Conservation (phyloP, 2,888 invertebrate genomes). For the Isoperla grammatica region DNA sequence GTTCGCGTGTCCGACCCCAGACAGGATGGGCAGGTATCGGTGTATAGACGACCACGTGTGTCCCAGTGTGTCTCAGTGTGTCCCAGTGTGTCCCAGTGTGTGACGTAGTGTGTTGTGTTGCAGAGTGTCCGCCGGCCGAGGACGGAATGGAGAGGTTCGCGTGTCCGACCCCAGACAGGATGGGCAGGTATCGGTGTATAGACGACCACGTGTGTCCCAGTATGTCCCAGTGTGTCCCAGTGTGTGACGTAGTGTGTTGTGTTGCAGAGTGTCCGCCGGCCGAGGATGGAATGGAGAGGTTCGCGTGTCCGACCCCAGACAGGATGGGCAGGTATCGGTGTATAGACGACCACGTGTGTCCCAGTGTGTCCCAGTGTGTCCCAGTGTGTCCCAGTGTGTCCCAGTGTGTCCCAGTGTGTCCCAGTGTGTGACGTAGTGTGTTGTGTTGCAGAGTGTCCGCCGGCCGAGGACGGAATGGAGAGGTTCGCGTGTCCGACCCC, state of each 20-base stretch:
- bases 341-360: constrained; percentile 92
- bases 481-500: constrained; percentile 91
- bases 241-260: too few species aligned
- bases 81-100: too few species aligned
- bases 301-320: constrained; percentile 90
- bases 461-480: constrained; percentile 90
- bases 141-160: constrained; percentile 94
- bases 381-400: too few species aligned
- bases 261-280: constrained; percentile 82
- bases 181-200: constrained; percentile 90
- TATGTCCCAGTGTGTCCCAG: too few species aligned
- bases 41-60: constrained; percentile 94
- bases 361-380: too few species aligned
- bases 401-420: too few species aligned
- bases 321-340: constrained; percentile 87
- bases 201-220: constrained; percentile 93
- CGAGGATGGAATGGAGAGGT: constrained; percentile 89
- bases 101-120: too few species aligned
- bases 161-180: constrained; percentile 84
- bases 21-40: constrained; percentile 84
- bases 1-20: constrained; percentile 89
- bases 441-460: constrained; percentile 82
- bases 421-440: too few species aligned
- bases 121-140: constrained; percentile 82
- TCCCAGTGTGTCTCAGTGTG: too few species aligned